Evolutionary conservation across 2,797 vertebrate genomes (phyloP).

Genomic region (Cynopterus sphinx): DNA sequence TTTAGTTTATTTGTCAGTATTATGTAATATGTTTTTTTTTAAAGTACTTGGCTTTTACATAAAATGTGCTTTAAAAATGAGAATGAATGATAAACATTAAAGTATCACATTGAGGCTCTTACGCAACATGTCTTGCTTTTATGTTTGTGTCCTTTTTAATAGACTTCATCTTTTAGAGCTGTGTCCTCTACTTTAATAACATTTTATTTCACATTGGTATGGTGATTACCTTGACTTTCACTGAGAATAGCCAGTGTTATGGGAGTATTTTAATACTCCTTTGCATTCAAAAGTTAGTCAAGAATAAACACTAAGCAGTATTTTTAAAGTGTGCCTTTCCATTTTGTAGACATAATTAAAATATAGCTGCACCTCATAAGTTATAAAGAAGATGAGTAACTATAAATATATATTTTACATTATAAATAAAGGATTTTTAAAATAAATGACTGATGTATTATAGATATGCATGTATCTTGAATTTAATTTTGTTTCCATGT

Average conservation of each 20-base stretch:
- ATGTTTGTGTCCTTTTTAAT: neutral
- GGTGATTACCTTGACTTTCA: neutral
- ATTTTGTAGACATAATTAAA: neutral
- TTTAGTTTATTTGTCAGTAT: neutral
- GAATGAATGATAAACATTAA: neutral
- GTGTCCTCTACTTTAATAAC: neutral
- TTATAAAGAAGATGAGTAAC: neutral
- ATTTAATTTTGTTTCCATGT: slow-evolving; percentile 26
- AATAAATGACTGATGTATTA: neutral
- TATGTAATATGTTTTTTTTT: neutral
- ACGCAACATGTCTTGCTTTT: neutral
- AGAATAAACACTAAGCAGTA: neutral
- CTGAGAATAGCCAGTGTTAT: neutral
- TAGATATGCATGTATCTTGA: neutral
- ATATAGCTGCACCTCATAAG: neutral
- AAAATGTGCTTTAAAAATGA: neutral
- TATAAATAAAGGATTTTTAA: neutral
- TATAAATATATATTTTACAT: neutral
- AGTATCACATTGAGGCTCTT: neutral
- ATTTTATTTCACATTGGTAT: neutral
- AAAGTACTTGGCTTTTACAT: neutral
- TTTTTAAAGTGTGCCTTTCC: neutral
- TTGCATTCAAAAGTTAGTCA: neutral
- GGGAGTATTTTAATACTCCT: neutral
- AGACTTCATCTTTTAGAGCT: neutral